These are phyloP conservation scores for Crocuta crocuta DNA, from an alignment of 2,113 vertebrate species.

Conservation along the genomic window DNA sequence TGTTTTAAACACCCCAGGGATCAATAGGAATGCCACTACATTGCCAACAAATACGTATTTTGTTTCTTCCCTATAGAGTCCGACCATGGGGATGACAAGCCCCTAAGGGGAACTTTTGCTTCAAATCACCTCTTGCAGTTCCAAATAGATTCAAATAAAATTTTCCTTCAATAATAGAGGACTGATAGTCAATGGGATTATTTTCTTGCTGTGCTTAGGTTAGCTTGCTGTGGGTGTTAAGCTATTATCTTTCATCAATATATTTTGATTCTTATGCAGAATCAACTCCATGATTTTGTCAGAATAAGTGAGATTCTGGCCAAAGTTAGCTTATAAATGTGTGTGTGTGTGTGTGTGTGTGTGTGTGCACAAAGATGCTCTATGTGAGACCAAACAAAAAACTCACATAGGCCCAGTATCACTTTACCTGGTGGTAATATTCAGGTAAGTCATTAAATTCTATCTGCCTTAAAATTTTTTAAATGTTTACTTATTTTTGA, in stretches of 20 bases:
- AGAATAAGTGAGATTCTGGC: background rate
- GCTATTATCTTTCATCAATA: background rate
- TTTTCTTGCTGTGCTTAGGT: background rate
- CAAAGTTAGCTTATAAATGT: background rate
- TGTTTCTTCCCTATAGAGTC: background rate
- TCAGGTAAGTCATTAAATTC: conserved; percentile 32
- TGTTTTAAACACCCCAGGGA: background rate
- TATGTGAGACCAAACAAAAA: background rate
- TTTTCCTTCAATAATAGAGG: background rate
- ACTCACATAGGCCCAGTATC: background rate
- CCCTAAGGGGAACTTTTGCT: background rate
- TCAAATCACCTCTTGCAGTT: background rate
- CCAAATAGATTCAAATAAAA: background rate
- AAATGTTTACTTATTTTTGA: no score
- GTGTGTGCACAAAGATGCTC: no score
- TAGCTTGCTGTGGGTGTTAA: background rate
- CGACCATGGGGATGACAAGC: background rate
- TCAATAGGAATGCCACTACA: background rate
- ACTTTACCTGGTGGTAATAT: background rate
- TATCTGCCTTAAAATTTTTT: background rate
- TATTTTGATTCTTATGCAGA: background rate
- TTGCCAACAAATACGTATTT: background rate
- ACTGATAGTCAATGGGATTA: background rate
- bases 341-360: background rate
- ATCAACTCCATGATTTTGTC: background rate